phyloP scores from a whole-genome alignment of 64 coral and sea anemone genomes.

The Acropora yongei region DNA sequence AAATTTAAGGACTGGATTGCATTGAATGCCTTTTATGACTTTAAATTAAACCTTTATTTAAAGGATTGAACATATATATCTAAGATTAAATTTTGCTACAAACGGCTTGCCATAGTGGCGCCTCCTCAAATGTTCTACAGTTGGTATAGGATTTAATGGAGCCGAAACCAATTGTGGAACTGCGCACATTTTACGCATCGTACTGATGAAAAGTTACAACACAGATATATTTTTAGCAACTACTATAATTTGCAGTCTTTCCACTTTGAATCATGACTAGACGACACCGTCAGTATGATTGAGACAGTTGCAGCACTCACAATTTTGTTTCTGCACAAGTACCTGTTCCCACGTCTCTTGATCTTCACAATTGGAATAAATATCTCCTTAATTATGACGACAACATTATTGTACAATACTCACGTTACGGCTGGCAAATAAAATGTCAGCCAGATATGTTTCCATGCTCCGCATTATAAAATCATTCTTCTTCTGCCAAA shows the following conservation, averaged over 20 bases:
- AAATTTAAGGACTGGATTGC: too few relatives aligned
- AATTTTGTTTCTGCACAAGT: conserved; percentile 9
- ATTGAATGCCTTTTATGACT: too few relatives aligned
- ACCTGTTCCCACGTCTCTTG: neutral
- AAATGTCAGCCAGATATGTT: conserved; percentile 9
- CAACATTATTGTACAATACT: conserved; percentile 1
- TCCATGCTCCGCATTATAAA: conserved; percentile 7
- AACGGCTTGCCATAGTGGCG: neutral
- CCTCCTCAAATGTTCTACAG: too few relatives aligned
- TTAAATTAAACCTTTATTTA: neutral
- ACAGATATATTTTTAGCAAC: too few relatives aligned
- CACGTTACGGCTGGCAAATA: conserved; percentile 46
- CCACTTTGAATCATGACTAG: conserved; percentile 29
- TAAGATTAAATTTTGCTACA: too few relatives aligned
- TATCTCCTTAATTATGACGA: conserved; percentile 19
- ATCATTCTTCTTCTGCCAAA: conserved; percentile 25
- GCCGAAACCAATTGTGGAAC: too few relatives aligned
- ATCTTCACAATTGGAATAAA: conserved; percentile 6
- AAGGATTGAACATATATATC: too few relatives aligned
- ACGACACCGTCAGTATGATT: neutral
- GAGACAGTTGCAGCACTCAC: neutral
- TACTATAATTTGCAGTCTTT: too few relatives aligned
- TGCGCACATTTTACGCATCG: too few relatives aligned
- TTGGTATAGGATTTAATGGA: too few relatives aligned
- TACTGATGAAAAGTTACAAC: too few relatives aligned